Conservation (phyloP, 2,113 vertebrate species). For the Toxostoma redivivum region DNA sequence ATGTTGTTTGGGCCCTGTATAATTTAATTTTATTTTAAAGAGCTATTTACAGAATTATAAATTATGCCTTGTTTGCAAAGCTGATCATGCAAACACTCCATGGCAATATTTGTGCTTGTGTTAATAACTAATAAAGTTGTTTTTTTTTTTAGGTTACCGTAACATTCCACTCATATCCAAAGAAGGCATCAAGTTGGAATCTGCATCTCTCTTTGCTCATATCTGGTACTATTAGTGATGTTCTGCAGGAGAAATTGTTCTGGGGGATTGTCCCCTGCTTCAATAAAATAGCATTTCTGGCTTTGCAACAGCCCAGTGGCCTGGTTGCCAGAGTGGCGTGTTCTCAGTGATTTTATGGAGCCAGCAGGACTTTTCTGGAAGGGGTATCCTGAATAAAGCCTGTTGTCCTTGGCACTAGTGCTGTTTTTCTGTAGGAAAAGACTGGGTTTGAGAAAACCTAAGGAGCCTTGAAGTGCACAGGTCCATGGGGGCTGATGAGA, state of each 20-base stretch:
- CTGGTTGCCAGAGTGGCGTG: not conserved
- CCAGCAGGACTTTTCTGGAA: not conserved
- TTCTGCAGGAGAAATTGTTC: not conserved
- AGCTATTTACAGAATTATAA: not conserved
- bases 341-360: not conserved
- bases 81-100: not conserved
- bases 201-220: slow-evolving; percentile 82
- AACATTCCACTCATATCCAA: slow-evolving; percentile 77
- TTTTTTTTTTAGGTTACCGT: slow-evolving; percentile 80
- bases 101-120: not conserved
- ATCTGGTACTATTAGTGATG: slow-evolving; percentile 62
- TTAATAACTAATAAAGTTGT: not conserved
- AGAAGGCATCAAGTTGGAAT: slow-evolving; percentile 70
- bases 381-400: not conserved
- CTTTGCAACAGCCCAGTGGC: not conserved
- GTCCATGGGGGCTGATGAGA: not conserved
- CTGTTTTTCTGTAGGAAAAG: not conserved
- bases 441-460: not conserved
- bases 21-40: not conserved
- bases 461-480: not conserved
- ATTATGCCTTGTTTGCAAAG: not conserved
- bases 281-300: slow-evolving; percentile 64
- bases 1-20: not conserved
- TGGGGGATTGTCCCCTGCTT: not conserved
- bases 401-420: not conserved